Evolutionary conservation across 2,888 invertebrate species (phyloP).

Genomic region (Metopia argyrocephala): DNA sequence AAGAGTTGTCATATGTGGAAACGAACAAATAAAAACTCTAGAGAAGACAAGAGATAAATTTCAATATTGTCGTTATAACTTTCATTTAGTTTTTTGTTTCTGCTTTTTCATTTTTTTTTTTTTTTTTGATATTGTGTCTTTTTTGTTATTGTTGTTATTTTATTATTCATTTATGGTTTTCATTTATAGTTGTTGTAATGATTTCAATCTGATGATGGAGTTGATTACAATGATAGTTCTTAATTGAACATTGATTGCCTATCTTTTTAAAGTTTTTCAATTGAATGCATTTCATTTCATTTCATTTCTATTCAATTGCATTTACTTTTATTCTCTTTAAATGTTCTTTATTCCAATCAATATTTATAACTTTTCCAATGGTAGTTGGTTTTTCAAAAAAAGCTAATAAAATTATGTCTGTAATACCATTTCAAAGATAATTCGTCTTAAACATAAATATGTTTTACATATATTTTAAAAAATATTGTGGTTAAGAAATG

Average conservation of each 20-base stretch:
- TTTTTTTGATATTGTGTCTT: conserved; percentile 36
- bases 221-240: neutral
- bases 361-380: conserved; percentile 14
- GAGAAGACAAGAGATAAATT: conserved; percentile 5
- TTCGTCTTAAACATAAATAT: too few relatives aligned
- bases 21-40: conserved; percentile 10
- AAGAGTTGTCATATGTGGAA: conserved; percentile 1
- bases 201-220: neutral
- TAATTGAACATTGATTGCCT: conserved; percentile 34
- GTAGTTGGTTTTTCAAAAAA: neutral
- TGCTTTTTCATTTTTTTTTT: neutral
- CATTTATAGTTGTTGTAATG: conserved; percentile 24
- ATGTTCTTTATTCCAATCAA: neutral
- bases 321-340: neutral
- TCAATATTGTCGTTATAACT: conserved; percentile 16
- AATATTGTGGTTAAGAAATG: conserved; percentile 4
- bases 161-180: conserved; percentile 21
- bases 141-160: conserved; percentile 13
- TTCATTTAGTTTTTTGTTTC: neutral
- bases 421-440: too few relatives aligned
- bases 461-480: too few relatives aligned
- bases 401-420: too few relatives aligned
- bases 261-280: neutral
- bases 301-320: conserved; percentile 12
- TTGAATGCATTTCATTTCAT: conserved; percentile 1